Conservation (phyloP, 2,888 invertebrate genomes). For the Catocala sponsa region DNA sequence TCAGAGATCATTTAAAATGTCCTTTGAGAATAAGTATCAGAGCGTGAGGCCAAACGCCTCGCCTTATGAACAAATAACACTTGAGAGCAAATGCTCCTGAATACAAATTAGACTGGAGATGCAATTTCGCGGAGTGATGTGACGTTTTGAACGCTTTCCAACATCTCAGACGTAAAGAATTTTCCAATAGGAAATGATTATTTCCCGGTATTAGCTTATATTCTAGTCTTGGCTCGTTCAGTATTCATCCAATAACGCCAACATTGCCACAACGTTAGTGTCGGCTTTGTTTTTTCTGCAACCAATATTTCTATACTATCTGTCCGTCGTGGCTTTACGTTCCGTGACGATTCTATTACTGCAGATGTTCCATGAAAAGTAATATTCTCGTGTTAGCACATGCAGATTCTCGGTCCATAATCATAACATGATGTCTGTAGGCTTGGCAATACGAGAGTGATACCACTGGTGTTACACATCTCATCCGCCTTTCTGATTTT, state of each 20-base stretch:
- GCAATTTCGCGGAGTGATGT: constrained; percentile 78
- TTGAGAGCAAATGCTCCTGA: constrained; percentile 66
- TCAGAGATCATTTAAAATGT: constrained; percentile 36
- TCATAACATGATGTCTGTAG: no score
- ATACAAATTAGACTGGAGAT: constrained; percentile 77
- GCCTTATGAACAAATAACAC: constrained; percentile 75
- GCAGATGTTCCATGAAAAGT: no score
- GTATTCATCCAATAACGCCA: constrained; percentile 52
- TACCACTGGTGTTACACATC: no score
- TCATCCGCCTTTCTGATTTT: no score
- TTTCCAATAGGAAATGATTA: constrained; percentile 77
- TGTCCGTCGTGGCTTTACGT: constrained; percentile 16
- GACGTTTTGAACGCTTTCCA: constrained; percentile 73
- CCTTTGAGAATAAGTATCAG: constrained; percentile 25
- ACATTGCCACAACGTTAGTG: constrained; percentile 33
- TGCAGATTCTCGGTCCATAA: no score
- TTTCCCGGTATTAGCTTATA: constrained; percentile 58
- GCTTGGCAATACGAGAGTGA: no score
- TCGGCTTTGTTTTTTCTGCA: constrained; percentile 23
- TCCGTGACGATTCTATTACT: constrained; percentile 3
- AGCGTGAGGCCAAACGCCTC: constrained; percentile 33
- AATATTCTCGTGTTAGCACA: no score
- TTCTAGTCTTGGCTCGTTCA: constrained; percentile 46
- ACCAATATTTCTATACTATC: constrained; percentile 38
- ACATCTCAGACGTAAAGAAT: constrained; percentile 66